Base-by-base conservation (phyloP, 1,140 invertebrate genomes). In the Heliothis virescens region DNA sequence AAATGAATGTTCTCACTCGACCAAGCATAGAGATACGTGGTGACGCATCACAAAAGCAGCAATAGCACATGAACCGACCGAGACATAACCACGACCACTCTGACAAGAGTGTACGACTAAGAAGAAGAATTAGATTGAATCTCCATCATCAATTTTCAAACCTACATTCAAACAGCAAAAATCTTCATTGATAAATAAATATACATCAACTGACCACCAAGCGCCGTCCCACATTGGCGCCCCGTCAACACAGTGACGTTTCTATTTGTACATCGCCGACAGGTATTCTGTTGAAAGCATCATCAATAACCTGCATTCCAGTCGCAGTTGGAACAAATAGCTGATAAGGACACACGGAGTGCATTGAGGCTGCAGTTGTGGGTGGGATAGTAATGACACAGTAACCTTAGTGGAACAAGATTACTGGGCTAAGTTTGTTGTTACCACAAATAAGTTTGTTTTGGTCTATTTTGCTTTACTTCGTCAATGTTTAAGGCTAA, bases 231-330 rank as follows among this genome's bases (percentile, higher is more conserved):
- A 59, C 57, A 26, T 29, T 59, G n/a, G 21, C 26, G 26, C 15
- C 57, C 57, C 21, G 57, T 59, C 57, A 59, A 59, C 26, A 59
- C 57, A 59, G n/a, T 59, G 52, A 26, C 21, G 26, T 29, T 29
- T 71, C 18, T 29, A 50, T 41, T 69, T 52, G 47, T 50, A 26
- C 21, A 62, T 26, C 21, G 59, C 47, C 18, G 48, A 26, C 67
- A 26, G 48, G 67, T 29, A 62, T 29, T 71, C 12, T 15, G 48
- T 72, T 72, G 41, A 72, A 72, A 72, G 69, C 69, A 72, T 57
- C 69, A 72, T 72, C 69, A 72, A 72, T 72, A 72, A 72, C 69
- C 12, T 21, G 21, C 67, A 72, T 55, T 41, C 53, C 52, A 12
- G 50, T 71, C n/a, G 34, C 26, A 11, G 69, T 57, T 55, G 52